These are phyloP conservation scores for Gnathonemus longibarbis DNA, from an alignment of 2,113 vertebrate genomes.

Conservation along the genomic window DNA sequence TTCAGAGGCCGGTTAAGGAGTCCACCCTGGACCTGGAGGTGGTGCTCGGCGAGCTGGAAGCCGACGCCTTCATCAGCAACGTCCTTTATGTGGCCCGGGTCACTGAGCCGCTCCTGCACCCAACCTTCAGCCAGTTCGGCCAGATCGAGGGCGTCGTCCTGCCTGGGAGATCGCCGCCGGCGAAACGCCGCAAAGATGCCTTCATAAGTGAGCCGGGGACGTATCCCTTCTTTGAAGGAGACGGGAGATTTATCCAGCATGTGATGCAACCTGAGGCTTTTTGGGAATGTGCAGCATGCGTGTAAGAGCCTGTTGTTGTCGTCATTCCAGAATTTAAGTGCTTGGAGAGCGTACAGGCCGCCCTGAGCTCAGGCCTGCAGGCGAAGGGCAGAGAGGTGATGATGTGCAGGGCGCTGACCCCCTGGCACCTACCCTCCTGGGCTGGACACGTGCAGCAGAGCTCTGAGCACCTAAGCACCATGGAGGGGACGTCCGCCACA, in stretches of 20 bases:
- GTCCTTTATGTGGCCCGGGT: constrained; percentile 63
- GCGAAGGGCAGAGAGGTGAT: constrained; percentile 48
- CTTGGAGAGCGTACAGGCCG: constrained; percentile 44
- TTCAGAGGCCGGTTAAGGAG: constrained; percentile 68
- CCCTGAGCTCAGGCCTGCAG: constrained; percentile 43
- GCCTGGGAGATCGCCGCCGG: constrained; percentile 46
- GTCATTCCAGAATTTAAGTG: constrained; percentile 62
- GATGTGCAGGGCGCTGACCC: constrained; percentile 61
- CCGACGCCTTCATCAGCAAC: constrained; percentile 57
- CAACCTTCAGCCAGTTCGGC: constrained; percentile 58
- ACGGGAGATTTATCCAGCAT: background rate
- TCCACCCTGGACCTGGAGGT: constrained; percentile 64
- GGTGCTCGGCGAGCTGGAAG: constrained; percentile 58
- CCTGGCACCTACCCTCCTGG: constrained; percentile 67
- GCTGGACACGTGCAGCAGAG: constrained; percentile 12
- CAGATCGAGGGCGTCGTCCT: constrained; percentile 56
- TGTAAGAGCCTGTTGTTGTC: background rate
- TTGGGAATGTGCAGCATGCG: background rate
- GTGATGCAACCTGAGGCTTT: background rate
- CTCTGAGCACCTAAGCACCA: background rate
- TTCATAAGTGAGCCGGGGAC: constrained; percentile 66
- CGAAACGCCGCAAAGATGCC: constrained; percentile 56
- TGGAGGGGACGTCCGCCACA: constrained; percentile 16
- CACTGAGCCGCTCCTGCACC: constrained; percentile 50
- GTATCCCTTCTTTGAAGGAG: background rate